Percentiles rank a stretch among this genome's conserved stretches.
phyloP scores from a whole-genome alignment of 30 jellyfish, hydroid and myxozoan genomes.

The Aurelia aurita region DNA sequence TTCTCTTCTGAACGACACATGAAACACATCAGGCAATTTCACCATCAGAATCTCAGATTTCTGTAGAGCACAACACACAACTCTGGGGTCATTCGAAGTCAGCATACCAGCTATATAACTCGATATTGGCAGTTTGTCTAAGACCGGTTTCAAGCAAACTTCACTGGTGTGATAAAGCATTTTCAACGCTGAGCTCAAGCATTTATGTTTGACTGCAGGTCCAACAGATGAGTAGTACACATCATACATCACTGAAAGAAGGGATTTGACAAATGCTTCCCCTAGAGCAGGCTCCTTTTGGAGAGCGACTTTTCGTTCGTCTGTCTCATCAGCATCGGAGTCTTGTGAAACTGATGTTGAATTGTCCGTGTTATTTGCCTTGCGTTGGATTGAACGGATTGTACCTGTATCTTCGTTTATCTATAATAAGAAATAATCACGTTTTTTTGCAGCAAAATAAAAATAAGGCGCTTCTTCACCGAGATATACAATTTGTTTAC shows the following conservation, averaged over 20 bases:
- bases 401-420: conserved; percentile 99
- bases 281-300: conserved; percentile 67
- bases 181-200: conserved; percentile 78
- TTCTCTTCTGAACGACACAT: conserved; percentile 91
- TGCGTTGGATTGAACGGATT: conserved; percentile 91
- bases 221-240: conserved; percentile 98
- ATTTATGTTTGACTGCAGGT: conserved; percentile 95
- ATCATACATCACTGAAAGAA: conserved; percentile 79
- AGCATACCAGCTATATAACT: conserved; percentile 98
- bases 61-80: conserved; percentile 91
- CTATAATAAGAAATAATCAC: conserved; percentile 2
- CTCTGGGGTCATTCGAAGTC: conserved; percentile 87
- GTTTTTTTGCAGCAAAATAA: no score
- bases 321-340: conserved; percentile 45
- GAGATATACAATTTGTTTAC: no score
- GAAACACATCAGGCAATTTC: conserved; percentile 87
- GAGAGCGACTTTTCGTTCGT: conserved; percentile 72
- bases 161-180: conserved; percentile 89
- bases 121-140: conserved; percentile 80
- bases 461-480: background rate
- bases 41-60: conserved; percentile 91
- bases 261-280: conserved; percentile 69
- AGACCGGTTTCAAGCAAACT: conserved; percentile 57
- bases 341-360: conserved; percentile 47
- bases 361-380: conserved; percentile 67